These are phyloP conservation scores for Schizaphis graminum DNA, from an alignment of 2,888 invertebrate species.

Conservation along the genomic window DNA sequence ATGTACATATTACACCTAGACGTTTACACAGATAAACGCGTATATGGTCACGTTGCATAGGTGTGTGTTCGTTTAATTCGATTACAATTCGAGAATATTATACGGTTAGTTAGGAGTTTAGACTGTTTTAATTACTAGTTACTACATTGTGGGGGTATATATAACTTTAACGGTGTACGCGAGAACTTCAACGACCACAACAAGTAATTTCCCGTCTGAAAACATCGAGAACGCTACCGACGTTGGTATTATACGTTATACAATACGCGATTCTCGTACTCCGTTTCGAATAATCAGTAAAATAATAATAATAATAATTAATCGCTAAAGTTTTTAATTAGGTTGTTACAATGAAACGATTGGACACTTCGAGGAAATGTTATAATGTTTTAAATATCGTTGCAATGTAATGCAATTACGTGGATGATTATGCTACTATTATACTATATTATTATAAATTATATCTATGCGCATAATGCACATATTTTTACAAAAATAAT, in stretches of 20 bases:
- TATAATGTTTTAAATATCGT: neutral
- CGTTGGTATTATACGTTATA: neutral
- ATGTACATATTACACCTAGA: neutral
- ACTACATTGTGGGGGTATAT: neutral
- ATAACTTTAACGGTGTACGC: conserved; percentile 28
- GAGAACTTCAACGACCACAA: conserved; percentile 30
- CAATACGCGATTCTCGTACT: neutral
- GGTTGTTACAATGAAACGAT: neutral
- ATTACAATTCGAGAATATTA: conserved; percentile 37
- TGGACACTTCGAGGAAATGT: neutral
- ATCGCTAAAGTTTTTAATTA: conserved; percentile 35
- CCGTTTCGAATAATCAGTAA: conserved; percentile 25
- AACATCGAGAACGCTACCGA: neutral
- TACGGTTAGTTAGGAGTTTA: conserved; percentile 39
- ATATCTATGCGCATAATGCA: neutral
- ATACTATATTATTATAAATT: neutral
- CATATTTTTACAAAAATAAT: neutral
- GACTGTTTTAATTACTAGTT: conserved; percentile 46
- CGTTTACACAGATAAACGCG: neutral
- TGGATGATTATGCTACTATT: neutral
- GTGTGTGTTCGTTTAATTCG: conserved; percentile 33
- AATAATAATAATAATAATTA: conserved; percentile 19
- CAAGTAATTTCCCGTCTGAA: conserved; percentile 28
- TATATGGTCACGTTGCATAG: neutral
- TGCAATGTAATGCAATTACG: neutral